phyloP scores from a whole-genome alignment of 2,113 vertebrate genomes.

The Globicephala melas region DNA sequence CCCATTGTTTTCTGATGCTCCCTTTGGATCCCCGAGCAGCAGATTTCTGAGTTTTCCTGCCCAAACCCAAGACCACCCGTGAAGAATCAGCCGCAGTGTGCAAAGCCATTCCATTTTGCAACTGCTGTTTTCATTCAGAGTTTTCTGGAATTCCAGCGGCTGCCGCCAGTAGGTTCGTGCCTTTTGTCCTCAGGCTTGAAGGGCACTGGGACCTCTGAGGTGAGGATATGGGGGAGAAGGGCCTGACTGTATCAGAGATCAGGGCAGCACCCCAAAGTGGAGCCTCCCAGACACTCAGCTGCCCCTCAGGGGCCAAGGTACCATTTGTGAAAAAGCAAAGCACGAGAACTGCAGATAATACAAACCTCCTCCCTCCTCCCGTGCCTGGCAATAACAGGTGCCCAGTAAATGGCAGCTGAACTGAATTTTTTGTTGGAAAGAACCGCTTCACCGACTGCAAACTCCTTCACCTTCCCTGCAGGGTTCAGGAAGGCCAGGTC shows the following conservation, averaged over 20 bases:
- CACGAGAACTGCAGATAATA: background rate
- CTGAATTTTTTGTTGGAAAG: background rate
- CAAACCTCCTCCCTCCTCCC: background rate
- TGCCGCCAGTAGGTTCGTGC: background rate
- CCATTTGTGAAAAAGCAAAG: background rate
- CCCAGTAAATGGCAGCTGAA: background rate
- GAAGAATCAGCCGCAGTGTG: background rate
- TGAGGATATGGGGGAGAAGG: background rate
- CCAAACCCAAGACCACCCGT: background rate
- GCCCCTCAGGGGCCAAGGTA: background rate
- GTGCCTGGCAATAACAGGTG: background rate
- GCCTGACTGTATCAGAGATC: background rate
- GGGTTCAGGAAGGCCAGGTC: background rate
- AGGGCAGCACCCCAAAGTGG: accelerated
- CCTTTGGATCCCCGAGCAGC: background rate
- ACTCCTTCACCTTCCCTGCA: background rate
- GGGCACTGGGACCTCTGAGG: background rate
- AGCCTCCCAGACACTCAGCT: background rate
- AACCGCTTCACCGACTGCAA: accelerated
- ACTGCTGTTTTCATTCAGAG: constrained; percentile 32
- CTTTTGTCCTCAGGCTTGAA: background rate
- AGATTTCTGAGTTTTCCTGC: background rate
- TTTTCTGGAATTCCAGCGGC: background rate
- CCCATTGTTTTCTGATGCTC: background rate
- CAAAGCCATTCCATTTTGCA: background rate